Evolutionary conservation across 2,888 invertebrate species (phyloP), one percentile per base, ranked within the genome.

Genomic region (Drosophila prolongata): DNA sequence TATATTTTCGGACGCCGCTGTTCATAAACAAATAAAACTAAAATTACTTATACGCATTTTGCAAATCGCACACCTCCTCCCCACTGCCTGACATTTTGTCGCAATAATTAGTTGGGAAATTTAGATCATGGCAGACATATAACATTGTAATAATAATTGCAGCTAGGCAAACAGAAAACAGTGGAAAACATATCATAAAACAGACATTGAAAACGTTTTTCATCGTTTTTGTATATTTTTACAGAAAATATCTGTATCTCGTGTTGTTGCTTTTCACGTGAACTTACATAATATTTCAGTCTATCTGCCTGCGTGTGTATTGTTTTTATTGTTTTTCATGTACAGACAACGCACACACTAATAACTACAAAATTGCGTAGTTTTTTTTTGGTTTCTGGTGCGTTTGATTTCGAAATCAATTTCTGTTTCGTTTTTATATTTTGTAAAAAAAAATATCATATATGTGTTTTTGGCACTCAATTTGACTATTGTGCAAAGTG

Each of bases 51-150:
- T 87, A 75, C 69, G 62, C 75, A 68, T 65, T 60, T 54, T 70
- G 47, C 54, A 57, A 66, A 62, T 64, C 79, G 69, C 60, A 47
- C 38, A 47, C 11, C n/a, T 37, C 46, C 27, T 24, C 24, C 24
- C 2, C 30, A 24, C 19, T 19, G 44, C 34, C 47, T 70, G 19
- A 44, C 43, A 57, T 54, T 61, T 66, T 82, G 80, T 78, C 76
- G 80, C 79, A 88, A 88, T 77, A 83, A 87, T 86, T 81, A 80
- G 80, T 82, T 86, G 74, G 75, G 74, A 80, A 87, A 90, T 89
- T 76, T 86, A 81, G 88, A 89, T 88, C 88, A 89, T 88, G 90
- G 89, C 88, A 85, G 81, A 77, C 67, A 79, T 79, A 90, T 83
- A 79, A 77, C 78, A 79, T 79, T 88, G 85, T 85, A 83, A 85